Conservation (phyloP, 1,140 invertebrate genomes). For the Heliothis subflexa region DNA sequence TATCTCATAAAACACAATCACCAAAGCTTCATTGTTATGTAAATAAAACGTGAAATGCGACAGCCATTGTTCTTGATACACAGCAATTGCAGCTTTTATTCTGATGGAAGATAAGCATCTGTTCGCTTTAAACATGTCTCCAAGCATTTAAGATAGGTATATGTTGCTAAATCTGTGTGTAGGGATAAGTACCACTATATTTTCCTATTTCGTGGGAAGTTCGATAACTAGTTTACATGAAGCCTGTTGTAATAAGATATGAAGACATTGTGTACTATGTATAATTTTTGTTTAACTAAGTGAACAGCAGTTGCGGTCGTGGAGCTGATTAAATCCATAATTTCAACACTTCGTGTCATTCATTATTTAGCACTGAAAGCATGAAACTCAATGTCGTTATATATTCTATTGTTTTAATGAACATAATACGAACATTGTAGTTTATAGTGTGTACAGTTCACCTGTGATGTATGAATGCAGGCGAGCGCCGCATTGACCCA, state of each 20-base stretch:
- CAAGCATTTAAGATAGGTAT: no score
- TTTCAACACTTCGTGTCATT: conserved; percentile 1
- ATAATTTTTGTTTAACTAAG: conserved; percentile 12
- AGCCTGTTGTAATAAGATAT: neutral
- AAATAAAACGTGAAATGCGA: conserved; percentile 28
- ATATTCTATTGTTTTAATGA: conserved; percentile 42
- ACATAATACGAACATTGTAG: neutral
- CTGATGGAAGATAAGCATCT: no score
- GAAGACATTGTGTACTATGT: neutral
- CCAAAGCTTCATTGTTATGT: conserved; percentile 42
- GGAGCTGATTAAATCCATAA: conserved; percentile 26
- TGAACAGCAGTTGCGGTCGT: conserved; percentile 4
- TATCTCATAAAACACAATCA: conserved; percentile 34
- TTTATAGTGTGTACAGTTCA: neutral
- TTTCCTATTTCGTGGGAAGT: neutral
- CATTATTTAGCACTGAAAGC: conserved; percentile 2
- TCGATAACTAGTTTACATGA: neutral
- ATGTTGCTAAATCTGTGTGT: no score
- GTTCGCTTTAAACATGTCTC: no score
- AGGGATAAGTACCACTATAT: neutral
- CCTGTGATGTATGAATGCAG: conserved; percentile 13
- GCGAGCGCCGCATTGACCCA: conserved; percentile 60
- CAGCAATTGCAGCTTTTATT: neutral
- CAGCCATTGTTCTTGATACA: conserved; percentile 19
- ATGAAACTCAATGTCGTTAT: conserved; percentile 11